Evolutionary conservation across 2,888 invertebrate genomes (phyloP).

Genomic region (Anthophora plumipes): DNA sequence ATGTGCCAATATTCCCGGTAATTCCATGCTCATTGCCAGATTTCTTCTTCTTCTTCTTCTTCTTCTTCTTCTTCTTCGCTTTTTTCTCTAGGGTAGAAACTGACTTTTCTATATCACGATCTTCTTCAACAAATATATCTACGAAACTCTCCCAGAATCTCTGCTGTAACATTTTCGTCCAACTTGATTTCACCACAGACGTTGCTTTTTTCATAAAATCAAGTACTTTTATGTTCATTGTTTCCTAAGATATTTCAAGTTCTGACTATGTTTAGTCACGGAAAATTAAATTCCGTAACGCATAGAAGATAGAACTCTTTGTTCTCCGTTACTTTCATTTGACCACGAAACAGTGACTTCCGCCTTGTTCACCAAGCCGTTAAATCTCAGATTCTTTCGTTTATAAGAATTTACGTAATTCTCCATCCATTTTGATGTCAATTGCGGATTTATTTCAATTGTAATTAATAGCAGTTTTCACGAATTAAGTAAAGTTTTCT

Average conservation of each 20-base stretch:
- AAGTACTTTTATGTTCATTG: background rate
- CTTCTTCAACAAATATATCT: slow-evolving; percentile 27
- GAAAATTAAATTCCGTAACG: slow-evolving; percentile 23
- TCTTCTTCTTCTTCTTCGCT: slow-evolving; percentile 23
- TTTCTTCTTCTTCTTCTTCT: slow-evolving; percentile 27
- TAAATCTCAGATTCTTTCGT: slow-evolving; percentile 14
- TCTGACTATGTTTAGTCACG: slow-evolving; percentile 3
- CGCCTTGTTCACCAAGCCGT: slow-evolving; percentile 36
- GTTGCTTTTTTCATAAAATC: background rate
- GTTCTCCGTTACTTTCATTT: slow-evolving; percentile 38
- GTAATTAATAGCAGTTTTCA: too few species aligned
- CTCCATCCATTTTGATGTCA: background rate
- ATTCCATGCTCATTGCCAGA: slow-evolving; percentile 57
- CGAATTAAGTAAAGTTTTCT: background rate
- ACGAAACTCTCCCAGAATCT: slow-evolving; percentile 3
- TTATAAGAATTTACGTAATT: background rate
- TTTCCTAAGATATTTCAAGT: background rate
- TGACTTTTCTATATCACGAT: slow-evolving; percentile 15
- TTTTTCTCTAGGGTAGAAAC: slow-evolving; percentile 23
- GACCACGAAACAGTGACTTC: slow-evolving; percentile 34
- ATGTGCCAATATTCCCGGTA: slow-evolving; percentile 55
- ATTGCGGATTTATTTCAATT: background rate
- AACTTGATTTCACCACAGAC: background rate
- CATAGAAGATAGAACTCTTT: slow-evolving; percentile 28
- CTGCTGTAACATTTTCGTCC: background rate